Conservation (phyloP, 1,140 invertebrate genomes). For the Aphidius gifuensis region DNA sequence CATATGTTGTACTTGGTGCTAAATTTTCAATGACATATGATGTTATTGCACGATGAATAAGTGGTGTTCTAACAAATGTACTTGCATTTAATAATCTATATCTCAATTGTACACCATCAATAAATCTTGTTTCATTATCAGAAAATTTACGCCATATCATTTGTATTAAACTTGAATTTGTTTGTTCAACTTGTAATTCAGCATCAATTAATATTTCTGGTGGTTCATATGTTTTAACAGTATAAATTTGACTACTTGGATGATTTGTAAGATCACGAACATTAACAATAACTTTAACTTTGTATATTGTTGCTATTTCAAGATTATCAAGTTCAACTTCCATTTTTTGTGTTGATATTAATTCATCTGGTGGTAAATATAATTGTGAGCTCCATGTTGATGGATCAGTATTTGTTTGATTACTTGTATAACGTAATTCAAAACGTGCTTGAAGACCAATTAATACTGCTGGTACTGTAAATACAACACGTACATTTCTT, state of each 20-base stretch:
- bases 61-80: constrained; percentile 70
- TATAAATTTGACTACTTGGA: constrained; percentile 71
- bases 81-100: constrained; percentile 71
- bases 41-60: constrained; percentile 74
- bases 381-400: constrained; percentile 77
- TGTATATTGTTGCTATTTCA: constrained; percentile 77
- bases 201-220: constrained; percentile 69
- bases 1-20: constrained; percentile 69
- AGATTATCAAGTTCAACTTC: constrained; percentile 77
- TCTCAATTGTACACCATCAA: constrained; percentile 69
- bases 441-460: constrained; percentile 83
- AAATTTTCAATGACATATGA: constrained; percentile 71
- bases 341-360: constrained; percentile 78
- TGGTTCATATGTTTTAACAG: constrained; percentile 65
- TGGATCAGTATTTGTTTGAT: constrained; percentile 65
- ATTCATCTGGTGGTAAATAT: constrained; percentile 77
- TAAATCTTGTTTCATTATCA: constrained; percentile 73
- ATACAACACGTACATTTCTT: constrained; percentile 74
- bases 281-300: constrained; percentile 73
- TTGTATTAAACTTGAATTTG: constrained; percentile 74
- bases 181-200: constrained; percentile 67
- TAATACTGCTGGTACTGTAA: constrained; percentile 74
- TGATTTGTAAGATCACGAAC: constrained; percentile 70
- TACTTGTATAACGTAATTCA: constrained; percentile 75
- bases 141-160: constrained; percentile 79